These are phyloP conservation scores for Tenualosa ilisha DNA, from an alignment of 2,797 vertebrate genomes.

Conservation along the genomic window DNA sequence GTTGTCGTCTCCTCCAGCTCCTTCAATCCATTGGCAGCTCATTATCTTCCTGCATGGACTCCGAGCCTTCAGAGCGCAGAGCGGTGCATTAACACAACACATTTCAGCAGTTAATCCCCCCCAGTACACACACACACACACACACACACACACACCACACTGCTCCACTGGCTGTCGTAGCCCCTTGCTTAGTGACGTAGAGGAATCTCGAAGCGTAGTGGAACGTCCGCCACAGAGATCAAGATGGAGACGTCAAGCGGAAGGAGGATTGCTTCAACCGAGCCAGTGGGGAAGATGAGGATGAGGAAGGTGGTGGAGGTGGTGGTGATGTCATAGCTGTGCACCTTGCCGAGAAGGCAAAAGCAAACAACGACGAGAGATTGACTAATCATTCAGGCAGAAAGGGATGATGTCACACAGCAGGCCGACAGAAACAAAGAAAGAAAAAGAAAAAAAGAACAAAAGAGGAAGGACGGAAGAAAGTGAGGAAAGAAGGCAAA, in stretches of 20 bases:
- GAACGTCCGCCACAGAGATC: not conserved
- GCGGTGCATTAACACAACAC: slow-evolving; percentile 70
- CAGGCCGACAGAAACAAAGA: not conserved
- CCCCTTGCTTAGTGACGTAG: not conserved
- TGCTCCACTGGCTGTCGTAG: not conserved
- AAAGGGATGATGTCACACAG: not conserved
- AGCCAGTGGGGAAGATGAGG: slow-evolving; percentile 51
- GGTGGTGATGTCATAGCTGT: not conserved
- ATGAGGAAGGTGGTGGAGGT: not conserved
- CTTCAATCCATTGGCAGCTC: not conserved
- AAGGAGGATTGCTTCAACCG: not conserved
- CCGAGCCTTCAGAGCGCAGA: slow-evolving; percentile 40
- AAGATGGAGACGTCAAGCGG: not conserved
- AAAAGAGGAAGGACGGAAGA: not conserved
- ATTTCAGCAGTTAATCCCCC: slow-evolving; percentile 42
- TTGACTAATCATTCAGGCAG: not conserved
- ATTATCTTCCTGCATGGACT: slow-evolving; percentile 10
- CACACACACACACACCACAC: not conserved
- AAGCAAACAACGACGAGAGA: not conserved
- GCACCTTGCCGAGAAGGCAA: not conserved
- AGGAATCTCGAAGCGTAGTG: not conserved
- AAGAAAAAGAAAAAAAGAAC: not conserved
- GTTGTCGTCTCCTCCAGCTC: not conserved
- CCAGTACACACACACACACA: not conserved
- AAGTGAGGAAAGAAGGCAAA: not conserved